Conservation (phyloP, 1,140 invertebrate genomes). For the Pararge aegeria region DNA sequence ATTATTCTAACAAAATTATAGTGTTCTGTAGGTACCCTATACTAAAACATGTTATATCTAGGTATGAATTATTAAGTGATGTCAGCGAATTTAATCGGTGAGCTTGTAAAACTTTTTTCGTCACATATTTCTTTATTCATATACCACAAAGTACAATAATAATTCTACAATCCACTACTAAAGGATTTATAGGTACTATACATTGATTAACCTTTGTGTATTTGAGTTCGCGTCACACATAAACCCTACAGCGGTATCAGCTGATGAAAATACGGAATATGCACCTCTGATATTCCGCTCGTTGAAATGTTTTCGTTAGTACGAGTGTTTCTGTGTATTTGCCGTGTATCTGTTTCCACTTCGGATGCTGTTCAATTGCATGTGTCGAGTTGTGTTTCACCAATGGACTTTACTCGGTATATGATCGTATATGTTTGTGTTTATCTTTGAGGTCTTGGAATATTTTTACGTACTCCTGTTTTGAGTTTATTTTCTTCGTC, state of each 20-base stretch:
- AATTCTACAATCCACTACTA: no score
- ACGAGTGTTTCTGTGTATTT: slow-evolving; percentile 43
- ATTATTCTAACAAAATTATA: no score
- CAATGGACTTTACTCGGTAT: slow-evolving; percentile 29
- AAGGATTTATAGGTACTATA: not conserved
- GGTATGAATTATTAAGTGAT: no score
- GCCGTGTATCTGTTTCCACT: slow-evolving; percentile 64
- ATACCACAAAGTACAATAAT: no score
- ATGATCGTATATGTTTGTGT: not conserved
- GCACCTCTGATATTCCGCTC: slow-evolving; percentile 29
- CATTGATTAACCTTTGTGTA: not conserved
- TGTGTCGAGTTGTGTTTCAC: slow-evolving; percentile 37
- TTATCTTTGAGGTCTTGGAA: not conserved
- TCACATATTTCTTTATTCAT: no score
- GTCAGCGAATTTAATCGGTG: no score
- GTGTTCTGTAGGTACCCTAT: no score
- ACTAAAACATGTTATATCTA: no score
- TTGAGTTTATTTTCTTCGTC: not conserved
- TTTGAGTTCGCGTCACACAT: slow-evolving; percentile 1
- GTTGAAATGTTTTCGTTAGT: slow-evolving; percentile 37
- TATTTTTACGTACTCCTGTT: not conserved
- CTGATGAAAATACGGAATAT: slow-evolving; percentile 30
- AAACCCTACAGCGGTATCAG: slow-evolving; percentile 14
- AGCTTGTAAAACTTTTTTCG: no score
- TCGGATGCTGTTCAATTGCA: slow-evolving; percentile 69